Evolutionary conservation across 2,797 vertebrate genomes (phyloP).

Genomic region (Coreius guichenoti): DNA sequence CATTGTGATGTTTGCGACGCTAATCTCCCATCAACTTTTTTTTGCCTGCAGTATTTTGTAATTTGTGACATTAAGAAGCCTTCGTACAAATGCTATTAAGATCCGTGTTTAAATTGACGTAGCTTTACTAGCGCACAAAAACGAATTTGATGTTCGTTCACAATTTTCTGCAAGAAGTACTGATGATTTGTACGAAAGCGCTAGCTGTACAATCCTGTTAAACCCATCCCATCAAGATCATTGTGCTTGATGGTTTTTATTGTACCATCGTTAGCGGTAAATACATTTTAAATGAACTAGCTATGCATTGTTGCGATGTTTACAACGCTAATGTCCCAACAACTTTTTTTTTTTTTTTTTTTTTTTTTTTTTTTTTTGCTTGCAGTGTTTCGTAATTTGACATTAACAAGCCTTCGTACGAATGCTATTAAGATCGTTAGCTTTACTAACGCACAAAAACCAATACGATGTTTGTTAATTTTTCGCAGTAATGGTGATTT

Average conservation of each 20-base stretch:
- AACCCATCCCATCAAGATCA: neutral
- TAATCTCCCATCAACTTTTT: neutral
- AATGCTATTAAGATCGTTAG: neutral
- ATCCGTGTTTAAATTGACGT: neutral
- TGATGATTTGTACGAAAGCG: neutral
- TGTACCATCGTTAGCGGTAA: neutral
- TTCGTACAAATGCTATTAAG: neutral
- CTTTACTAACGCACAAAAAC: neutral
- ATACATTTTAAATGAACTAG: neutral
- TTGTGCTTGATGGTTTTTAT: neutral
- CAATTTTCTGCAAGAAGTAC: neutral
- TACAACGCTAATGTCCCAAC: neutral
- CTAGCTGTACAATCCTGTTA: neutral
- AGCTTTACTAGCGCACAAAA: neutral
- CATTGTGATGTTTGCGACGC: neutral
- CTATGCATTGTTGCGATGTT: neutral
- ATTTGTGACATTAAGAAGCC: neutral
- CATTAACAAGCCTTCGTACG: constrained; percentile 12
- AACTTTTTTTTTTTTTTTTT: neutral
- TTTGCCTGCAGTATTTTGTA: neutral
- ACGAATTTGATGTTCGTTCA: neutral
- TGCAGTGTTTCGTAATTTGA: neutral
- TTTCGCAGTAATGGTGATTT: neutral
- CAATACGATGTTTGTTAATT: neutral
- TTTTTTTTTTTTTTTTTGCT: neutral